Evolutionary conservation across 2,797 vertebrate genomes (phyloP).

Genomic region (Phaenicophaeus curvirostris): DNA sequence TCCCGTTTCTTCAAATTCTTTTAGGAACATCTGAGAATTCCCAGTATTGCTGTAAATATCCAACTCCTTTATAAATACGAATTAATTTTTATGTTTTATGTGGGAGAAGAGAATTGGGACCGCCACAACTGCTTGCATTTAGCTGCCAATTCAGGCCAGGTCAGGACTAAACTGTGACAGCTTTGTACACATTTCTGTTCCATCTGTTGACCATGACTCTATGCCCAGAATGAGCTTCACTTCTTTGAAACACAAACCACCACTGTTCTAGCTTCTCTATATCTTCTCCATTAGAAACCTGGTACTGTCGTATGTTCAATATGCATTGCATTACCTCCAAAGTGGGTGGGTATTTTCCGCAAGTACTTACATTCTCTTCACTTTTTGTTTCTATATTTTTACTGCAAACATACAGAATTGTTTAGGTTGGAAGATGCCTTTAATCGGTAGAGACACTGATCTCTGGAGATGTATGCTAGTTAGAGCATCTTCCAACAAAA

Average conservation of each 20-base stretch:
- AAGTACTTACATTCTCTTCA: not conserved
- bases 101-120: too few relatives aligned
- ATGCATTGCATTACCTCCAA: not conserved
- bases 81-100: not conserved
- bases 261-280: not conserved
- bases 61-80: not conserved
- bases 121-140: too few relatives aligned
- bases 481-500: not conserved
- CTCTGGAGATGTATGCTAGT: not conserved
- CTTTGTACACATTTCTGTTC: not conserved
- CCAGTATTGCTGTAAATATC: not conserved
- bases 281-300: not conserved
- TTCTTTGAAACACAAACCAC: not conserved
- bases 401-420: not conserved
- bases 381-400: not conserved
- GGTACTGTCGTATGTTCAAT: not conserved
- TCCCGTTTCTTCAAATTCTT: not conserved
- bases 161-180: too few relatives aligned
- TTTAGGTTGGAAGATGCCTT: too few relatives aligned
- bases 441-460: not conserved
- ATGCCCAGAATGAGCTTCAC: not conserved
- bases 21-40: not conserved
- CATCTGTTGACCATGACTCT: not conserved
- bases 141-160: too few relatives aligned
- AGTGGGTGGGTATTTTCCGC: fast-evolving